phyloP scores from a whole-genome alignment of 2,797 vertebrate species.

The Tragelaphus oryx region DNA sequence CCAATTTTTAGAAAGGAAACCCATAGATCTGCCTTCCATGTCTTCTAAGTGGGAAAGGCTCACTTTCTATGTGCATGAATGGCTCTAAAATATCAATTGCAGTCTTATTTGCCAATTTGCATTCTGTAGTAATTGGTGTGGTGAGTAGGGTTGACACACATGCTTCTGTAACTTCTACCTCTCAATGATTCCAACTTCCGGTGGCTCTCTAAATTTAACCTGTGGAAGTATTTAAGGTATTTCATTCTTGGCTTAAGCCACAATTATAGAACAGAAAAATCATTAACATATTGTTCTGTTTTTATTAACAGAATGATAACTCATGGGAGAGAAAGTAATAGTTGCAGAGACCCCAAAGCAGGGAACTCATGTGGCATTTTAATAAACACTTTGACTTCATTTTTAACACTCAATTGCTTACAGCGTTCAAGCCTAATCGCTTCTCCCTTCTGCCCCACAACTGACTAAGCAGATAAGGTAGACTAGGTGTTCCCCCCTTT shows the following conservation, averaged over 20 bases:
- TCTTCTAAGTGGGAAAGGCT: neutral
- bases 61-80: neutral
- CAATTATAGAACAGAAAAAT: neutral
- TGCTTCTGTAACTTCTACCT: neutral
- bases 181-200: neutral
- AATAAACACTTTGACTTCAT: neutral
- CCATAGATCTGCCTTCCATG: neutral
- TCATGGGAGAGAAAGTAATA: neutral
- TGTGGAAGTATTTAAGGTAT: neutral
- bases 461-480: neutral
- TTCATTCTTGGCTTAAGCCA: neutral
- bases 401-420: neutral
- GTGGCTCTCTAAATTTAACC: neutral
- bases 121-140: neutral
- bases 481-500: neutral
- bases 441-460: neutral
- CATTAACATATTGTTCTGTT: neutral
- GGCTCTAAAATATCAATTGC: neutral
- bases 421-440: neutral
- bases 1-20: neutral
- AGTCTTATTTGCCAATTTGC: neutral
- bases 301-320: neutral
- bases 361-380: neutral
- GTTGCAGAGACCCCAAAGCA: neutral
- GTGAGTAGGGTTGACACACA: neutral